These are phyloP conservation scores for Chaitophorus viminalis DNA, from an alignment of 2,888 invertebrate species.

Conservation along the genomic window DNA sequence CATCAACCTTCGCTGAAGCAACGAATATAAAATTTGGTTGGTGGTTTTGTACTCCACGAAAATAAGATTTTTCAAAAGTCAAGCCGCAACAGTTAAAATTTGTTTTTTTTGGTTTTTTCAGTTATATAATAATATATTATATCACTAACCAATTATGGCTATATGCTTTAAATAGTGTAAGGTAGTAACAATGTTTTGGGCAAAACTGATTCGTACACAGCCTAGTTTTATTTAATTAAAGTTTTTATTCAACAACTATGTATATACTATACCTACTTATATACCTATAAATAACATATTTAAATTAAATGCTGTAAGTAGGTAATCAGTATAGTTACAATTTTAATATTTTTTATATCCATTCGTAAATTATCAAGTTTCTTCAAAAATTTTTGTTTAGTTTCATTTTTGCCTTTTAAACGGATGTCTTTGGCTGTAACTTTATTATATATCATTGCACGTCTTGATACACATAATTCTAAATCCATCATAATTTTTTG, in stretches of 20 bases:
- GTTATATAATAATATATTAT: too few species aligned
- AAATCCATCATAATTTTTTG: conserved; percentile 74
- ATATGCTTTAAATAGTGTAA: too few species aligned
- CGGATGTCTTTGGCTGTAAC: conserved; percentile 72
- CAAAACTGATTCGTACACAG: too few species aligned
- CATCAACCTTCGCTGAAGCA: too few species aligned
- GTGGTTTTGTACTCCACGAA: too few species aligned
- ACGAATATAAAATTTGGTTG: too few species aligned
- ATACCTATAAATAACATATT: neutral
- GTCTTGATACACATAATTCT: conserved; percentile 74
- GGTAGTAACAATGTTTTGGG: too few species aligned
- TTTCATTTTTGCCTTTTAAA: conserved; percentile 65
- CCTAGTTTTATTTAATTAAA: neutral
- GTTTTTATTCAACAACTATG: neutral
- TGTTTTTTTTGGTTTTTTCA: too few species aligned
- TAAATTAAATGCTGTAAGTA: neutral
- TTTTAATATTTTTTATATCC: conserved; percentile 71
- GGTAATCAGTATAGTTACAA: conserved; percentile 66
- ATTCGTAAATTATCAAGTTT: conserved; percentile 73
- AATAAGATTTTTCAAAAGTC: too few species aligned
- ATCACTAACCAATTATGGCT: too few species aligned
- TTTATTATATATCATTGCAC: conserved; percentile 74
- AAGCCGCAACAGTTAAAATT: too few species aligned
- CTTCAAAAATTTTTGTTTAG: conserved; percentile 67
- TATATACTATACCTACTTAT: neutral